Evolutionary conservation across 2,797 vertebrate genomes (phyloP), one percentile per base, ranked within the genome.

Genomic region (Peromyscus eremicus): DNA sequence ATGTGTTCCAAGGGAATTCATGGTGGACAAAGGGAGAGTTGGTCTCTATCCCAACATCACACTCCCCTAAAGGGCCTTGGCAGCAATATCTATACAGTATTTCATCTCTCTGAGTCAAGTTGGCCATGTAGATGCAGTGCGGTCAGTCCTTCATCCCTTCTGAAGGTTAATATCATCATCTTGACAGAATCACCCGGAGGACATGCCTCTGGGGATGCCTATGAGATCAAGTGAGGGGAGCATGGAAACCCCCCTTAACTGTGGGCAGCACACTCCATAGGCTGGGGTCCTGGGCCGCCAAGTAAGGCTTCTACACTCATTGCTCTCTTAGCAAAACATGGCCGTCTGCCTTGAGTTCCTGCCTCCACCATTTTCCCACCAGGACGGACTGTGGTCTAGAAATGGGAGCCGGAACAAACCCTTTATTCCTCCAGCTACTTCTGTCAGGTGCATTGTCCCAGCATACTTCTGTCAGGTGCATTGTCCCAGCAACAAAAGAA

Each of bases 381-480:
- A 57, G 9, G 68, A 57, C 17, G 0, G n/a, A 21, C 25, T 4
- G 25, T 73, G 40, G 57, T n/a, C 25, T 32, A 23, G 10, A 81
- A 57, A 2, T 13, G 0, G n/a, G 32, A 71, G 84, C 46, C 68
- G 40, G 73, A 71, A 73, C 2, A 55, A 55, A 57, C 8, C 68
- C 34, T 55, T 37, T 55, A 40, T 32, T 12, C 49, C 49, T 73
- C 57, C 49, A 40, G n/a, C 6, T 87, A 49, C 9, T 40, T 40
- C 49, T 32, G 25, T 13, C 4, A 7, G 25, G n/a, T 17, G 3
- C 11, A 0, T 49, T 19, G 46, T 29, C 7, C n/a, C n/a, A 73
- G 70, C 49, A 88, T 87, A 49, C 9, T 40, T 40, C 49, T 32
- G 25, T 13, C 4, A 7, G 25, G n/a, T 17, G 3, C 11, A 0